These are phyloP conservation scores for Onthophagus sagittarius DNA, from an alignment of 2,888 invertebrate species.

Conservation along the genomic window DNA sequence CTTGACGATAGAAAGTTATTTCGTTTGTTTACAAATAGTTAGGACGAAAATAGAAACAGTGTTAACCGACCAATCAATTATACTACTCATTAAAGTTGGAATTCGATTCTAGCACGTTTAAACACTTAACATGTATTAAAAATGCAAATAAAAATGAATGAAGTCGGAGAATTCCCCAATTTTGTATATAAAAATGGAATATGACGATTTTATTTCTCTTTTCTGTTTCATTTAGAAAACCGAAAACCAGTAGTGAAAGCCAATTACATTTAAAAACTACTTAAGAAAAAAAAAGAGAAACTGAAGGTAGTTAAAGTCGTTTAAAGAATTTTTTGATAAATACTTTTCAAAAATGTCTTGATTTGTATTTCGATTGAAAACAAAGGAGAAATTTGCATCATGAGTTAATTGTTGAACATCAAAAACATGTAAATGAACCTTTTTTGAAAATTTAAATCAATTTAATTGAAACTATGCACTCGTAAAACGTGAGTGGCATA, in stretches of 20 bases:
- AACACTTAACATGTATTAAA: too few species aligned
- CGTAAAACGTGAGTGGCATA: neutral
- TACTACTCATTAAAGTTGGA: neutral
- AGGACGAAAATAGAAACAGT: neutral
- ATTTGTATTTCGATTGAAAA: too few species aligned
- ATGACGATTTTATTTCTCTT: too few species aligned
- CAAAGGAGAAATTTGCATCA: too few species aligned
- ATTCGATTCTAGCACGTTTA: neutral
- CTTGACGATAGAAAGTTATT: neutral
- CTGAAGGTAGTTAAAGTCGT: neutral
- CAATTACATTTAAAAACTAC: neutral
- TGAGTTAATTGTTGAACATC: too few species aligned
- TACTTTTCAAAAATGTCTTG: too few species aligned
- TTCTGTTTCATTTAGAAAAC: neutral
- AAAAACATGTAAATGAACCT: too few species aligned
- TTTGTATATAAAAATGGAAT: too few species aligned
- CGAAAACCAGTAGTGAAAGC: neutral
- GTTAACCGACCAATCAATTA: neutral
- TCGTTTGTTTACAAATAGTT: neutral
- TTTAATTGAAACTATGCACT: neutral
- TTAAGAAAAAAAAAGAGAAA: neutral
- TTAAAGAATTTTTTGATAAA: neutral
- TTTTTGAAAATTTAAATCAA: neutral
- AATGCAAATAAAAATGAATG: too few species aligned
- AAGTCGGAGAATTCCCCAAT: too few species aligned